Percentiles rank a stretch among this genome's conserved stretches.
Evolutionary conservation across 2,888 invertebrate species (phyloP).

Genomic region (Ctenicera cuprea): DNA sequence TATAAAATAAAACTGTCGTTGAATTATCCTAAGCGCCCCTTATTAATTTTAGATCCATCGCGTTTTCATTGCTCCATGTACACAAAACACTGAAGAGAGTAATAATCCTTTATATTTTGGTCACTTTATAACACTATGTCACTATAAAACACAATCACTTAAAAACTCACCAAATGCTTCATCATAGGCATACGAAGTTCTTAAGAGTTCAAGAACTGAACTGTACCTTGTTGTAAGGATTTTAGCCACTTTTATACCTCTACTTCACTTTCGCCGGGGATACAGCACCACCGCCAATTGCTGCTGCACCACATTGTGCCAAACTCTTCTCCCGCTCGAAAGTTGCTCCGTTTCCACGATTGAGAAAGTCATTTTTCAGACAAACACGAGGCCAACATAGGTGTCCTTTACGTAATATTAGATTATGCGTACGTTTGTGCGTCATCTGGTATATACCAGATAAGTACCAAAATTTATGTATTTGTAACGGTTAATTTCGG

Average conservation of each 20-base stretch:
- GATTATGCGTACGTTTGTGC: slow-evolving; percentile 56
- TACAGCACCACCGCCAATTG: slow-evolving; percentile 66
- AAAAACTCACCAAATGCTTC: slow-evolving; percentile 76
- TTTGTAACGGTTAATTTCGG: background rate
- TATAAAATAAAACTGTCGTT: background rate
- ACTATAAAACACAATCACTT: slow-evolving; percentile 36
- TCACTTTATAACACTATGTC: slow-evolving; percentile 46
- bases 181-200: slow-evolving; percentile 68
- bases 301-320: slow-evolving; percentile 65
- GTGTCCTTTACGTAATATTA: slow-evolving; percentile 69
- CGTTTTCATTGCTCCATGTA: slow-evolving; percentile 1
- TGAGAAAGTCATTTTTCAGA: slow-evolving; percentile 69
- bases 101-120: slow-evolving; percentile 42
- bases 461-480: slow-evolving; percentile 2
- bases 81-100: slow-evolving; percentile 32
- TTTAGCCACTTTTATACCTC: slow-evolving; percentile 76
- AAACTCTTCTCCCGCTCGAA: slow-evolving; percentile 66
- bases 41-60: slow-evolving; percentile 14
- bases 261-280: slow-evolving; percentile 75
- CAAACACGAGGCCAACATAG: slow-evolving; percentile 52
- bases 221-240: slow-evolving; percentile 75
- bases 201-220: slow-evolving; percentile 76
- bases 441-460: slow-evolving; percentile 36
- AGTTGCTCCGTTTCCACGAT: slow-evolving; percentile 63
- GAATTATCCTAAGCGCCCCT: background rate